A percentile compares a stretch with the other conserved stretches of the same genome.
phyloP scores from a whole-genome alignment of 2,797 vertebrate species.

The Mycteria americana region DNA sequence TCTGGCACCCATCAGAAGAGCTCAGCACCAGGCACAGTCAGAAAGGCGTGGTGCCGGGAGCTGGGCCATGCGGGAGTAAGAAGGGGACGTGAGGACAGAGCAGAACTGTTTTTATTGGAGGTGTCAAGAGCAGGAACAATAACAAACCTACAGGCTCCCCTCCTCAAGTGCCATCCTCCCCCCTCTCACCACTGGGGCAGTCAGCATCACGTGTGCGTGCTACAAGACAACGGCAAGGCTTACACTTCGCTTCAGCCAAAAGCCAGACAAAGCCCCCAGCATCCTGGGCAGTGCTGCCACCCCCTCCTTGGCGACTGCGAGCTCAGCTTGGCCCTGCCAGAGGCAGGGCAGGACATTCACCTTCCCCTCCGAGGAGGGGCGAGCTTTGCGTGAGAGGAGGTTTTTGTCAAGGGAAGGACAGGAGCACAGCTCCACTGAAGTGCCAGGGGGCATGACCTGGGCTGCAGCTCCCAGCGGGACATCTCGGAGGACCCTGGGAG shows the following conservation, averaged over 20 bases:
- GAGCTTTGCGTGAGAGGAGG: not conserved
- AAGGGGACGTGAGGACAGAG: conserved; percentile 41
- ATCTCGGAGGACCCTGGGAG: not conserved
- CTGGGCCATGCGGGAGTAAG: not conserved
- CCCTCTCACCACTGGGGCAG: not conserved
- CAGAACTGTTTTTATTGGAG: conserved; percentile 73
- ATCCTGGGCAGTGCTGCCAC: not conserved
- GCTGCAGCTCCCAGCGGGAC: not conserved
- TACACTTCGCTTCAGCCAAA: conserved; percentile 30
- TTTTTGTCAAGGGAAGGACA: not conserved
- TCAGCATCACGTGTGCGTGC: conserved; percentile 62
- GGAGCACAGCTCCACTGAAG: conserved; percentile 47
- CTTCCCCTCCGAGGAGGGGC: not conserved
- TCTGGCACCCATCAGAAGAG: not conserved
- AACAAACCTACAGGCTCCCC: conserved; percentile 58
- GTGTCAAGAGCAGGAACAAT: conserved; percentile 64
- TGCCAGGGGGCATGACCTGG: not conserved
- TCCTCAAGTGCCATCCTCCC: conserved; percentile 67
- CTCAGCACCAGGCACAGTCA: not conserved
- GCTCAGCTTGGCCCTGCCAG: not conserved
- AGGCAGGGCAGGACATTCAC: not conserved
- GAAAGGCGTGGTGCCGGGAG: not conserved
- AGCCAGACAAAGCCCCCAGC: conserved; percentile 1
- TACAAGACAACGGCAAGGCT: conserved; percentile 69
- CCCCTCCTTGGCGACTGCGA: not conserved